Base-by-base conservation (phyloP, 2,797 vertebrate species). In the Gallinago stenura region DNA sequence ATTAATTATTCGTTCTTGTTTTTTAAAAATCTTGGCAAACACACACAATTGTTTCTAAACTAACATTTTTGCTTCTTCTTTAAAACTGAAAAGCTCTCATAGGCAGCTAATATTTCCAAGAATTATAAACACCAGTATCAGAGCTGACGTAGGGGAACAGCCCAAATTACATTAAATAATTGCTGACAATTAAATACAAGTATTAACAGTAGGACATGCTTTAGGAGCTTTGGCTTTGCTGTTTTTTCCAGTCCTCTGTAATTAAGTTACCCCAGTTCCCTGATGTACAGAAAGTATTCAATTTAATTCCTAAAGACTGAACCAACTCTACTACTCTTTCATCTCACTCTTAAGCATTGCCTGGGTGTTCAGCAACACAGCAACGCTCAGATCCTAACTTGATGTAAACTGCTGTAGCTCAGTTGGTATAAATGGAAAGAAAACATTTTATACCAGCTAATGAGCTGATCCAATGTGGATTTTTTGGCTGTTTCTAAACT, bases 151-250 rank as follows among this genome's bases (percentile, higher is more conserved):
- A 95, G 46, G 56, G 60, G 57, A 94, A 88, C 58, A 89, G 50
- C 26, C 77, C 35, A 93, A 88, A 93, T 86, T 41, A 78, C 50
- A 70, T 87, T 78, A 78, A 91, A 87, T 50, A 91, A 87, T 22
- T 86, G 83, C 69, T 95, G 61, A 89, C 72, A 83, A 75, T 81
- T 91, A 84, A 90, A 93, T 68, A 46, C 37, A 76, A 78, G 45
- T 48, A 91, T 87, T 88, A 81, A 88, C 53, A 57, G 50, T 58
- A 94, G 33, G 39, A 81, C 88, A 93, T 81, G 76, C 62, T 86
- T 78, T 54, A 88, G 66, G 33, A 88, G 30, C 61, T 90, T 83
- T 83, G 69, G n/a, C 43, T 91, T 60, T 71, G 56, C 60, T 83
- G 28, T 31, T 91, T 88, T 92, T 93, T 81, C 68, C 77, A 83